These are phyloP conservation scores for Carapus acus DNA, from an alignment of 2,797 vertebrate genomes.

Conservation along the genomic window DNA sequence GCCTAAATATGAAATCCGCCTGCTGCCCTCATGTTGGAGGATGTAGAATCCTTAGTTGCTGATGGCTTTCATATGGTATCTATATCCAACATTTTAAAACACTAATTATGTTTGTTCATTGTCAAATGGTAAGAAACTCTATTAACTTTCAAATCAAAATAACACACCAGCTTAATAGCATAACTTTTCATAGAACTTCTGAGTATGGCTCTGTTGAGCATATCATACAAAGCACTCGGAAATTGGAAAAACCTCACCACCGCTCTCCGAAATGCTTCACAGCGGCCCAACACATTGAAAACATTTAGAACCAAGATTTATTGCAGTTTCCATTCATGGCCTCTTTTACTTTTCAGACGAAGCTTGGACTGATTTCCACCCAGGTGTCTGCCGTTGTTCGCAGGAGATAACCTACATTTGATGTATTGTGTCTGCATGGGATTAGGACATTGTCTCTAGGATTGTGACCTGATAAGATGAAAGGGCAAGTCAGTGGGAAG, in stretches of 20 bases:
- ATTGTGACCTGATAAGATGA: conserved; percentile 16
- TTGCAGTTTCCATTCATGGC: conserved; percentile 54
- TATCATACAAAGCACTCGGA: too few relatives aligned
- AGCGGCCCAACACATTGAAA: conserved; percentile 56
- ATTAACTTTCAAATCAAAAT: conserved; percentile 26
- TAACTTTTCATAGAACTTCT: conserved; percentile 30
- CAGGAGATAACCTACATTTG: conserved; percentile 12
- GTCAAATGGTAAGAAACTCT: too few relatives aligned
- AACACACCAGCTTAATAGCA: conserved; percentile 36
- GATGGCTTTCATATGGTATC: too few relatives aligned
- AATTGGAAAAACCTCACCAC: conserved; percentile 33
- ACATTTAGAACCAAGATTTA: conserved; percentile 59
- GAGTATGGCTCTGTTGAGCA: conserved; percentile 21
- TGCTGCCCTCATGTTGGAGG: conserved; percentile 1
- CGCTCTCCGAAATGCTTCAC: conserved; percentile 43
- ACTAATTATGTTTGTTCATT: conserved; percentile 18
- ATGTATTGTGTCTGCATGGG: conserved; percentile 14
- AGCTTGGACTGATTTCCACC: conserved; percentile 37
- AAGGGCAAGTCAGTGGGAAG: conserved; percentile 30
- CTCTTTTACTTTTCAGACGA: conserved; percentile 35
- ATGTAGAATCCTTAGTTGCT: too few relatives aligned
- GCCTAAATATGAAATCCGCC: conserved; percentile 44
- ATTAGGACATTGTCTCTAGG: conserved; percentile 6
- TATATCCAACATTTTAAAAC: too few relatives aligned
- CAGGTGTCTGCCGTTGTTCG: conserved; percentile 17